A percentile compares a stretch with the other conserved stretches of the same genome.
Conservation (phyloP, 2,888 invertebrate genomes). For the Muscina levida region DNA sequence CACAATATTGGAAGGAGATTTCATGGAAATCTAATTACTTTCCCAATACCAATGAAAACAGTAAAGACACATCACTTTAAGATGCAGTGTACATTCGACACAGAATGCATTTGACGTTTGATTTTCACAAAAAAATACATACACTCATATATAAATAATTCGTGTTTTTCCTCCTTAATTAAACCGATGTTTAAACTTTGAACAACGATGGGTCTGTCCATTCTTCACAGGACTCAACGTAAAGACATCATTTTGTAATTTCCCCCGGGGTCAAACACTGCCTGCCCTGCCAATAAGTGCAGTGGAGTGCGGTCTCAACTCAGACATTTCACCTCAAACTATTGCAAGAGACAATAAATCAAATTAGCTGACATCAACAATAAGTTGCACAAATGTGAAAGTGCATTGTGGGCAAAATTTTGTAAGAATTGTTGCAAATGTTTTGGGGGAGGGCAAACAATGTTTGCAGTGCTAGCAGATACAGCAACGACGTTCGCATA, state of each 20-base stretch:
- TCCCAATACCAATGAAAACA: background rate
- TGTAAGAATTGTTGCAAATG: slow-evolving; percentile 36
- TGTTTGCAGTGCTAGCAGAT: background rate
- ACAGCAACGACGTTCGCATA: too few species aligned
- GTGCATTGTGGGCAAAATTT: slow-evolving; percentile 52
- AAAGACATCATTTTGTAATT: slow-evolving; percentile 55
- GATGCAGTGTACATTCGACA: background rate
- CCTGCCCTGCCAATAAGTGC: slow-evolving; percentile 24
- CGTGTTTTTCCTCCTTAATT: too few species aligned
- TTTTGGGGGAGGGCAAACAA: too few species aligned
- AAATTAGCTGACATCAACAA: slow-evolving; percentile 65
- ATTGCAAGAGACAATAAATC: slow-evolving; percentile 59
- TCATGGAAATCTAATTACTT: background rate
- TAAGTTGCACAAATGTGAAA: slow-evolving; percentile 44
- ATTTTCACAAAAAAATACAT: background rate
- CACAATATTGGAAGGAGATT: background rate
- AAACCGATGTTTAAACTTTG: slow-evolving; percentile 41
- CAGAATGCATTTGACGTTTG: slow-evolving; percentile 14
- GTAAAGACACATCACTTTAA: background rate
- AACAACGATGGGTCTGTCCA: too few species aligned
- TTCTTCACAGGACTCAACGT: background rate
- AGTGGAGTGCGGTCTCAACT: background rate
- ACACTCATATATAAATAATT: slow-evolving; percentile 6
- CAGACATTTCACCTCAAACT: slow-evolving; percentile 40
- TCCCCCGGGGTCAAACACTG: slow-evolving; percentile 49